Conservation (phyloP, 1,140 invertebrate species). For the Aphelenchoides fujianensis region DNA sequence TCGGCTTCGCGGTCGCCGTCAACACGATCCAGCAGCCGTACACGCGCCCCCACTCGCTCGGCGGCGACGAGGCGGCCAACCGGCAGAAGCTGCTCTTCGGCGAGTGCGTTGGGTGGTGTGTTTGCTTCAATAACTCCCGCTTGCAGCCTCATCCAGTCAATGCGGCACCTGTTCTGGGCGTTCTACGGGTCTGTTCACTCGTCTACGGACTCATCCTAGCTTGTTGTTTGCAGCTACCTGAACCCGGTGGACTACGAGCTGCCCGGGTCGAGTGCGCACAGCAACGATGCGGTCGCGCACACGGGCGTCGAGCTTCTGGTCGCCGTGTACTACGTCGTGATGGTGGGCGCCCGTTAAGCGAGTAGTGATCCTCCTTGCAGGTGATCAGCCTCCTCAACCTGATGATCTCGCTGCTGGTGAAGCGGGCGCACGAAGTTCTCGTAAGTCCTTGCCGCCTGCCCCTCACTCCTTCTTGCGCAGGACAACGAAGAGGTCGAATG, state of each 20-base stretch:
- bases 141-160: conserved; percentile 24
- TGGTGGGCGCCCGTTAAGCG: conserved; percentile 33
- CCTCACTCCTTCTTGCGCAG: conserved; percentile 4
- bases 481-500: conserved; percentile 45
- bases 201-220: no score
- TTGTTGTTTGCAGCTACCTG: no score
- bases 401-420: conserved; percentile 41
- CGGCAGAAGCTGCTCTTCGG: neutral
- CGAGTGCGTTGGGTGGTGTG: conserved; percentile 6
- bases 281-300: conserved; percentile 27
- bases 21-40: conserved; percentile 44
- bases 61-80: neutral
- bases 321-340: conserved; percentile 39
- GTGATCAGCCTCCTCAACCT: conserved; percentile 40
- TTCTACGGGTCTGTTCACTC: no score
- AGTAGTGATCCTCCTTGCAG: no score
- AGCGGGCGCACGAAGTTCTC: conserved; percentile 34
- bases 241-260: conserved; percentile 24
- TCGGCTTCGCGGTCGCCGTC: conserved; percentile 41
- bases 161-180: conserved; percentile 43
- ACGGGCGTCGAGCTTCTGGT: conserved; percentile 17
- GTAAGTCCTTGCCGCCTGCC: conserved; percentile 25
- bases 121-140: neutral
- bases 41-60: neutral
- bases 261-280: no score